Conservation (phyloP, 2,797 vertebrate genomes). For the Sebastes steindachneri region DNA sequence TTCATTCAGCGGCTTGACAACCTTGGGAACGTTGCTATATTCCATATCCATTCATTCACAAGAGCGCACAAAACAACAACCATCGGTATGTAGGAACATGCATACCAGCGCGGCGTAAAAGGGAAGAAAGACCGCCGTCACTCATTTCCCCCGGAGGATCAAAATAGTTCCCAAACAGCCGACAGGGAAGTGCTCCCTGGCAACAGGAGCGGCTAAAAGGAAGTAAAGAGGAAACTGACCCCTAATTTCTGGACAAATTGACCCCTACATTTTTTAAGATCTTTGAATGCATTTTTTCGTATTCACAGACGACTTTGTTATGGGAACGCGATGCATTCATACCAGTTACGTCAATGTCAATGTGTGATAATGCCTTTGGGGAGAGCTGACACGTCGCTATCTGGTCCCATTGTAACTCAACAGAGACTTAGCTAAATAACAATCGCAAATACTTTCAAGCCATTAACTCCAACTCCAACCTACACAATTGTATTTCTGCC, state of each 20-base stretch:
- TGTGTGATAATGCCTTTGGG: slow-evolving; percentile 3
- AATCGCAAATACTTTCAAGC: neutral
- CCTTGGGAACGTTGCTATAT: slow-evolving; percentile 50
- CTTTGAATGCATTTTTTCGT: slow-evolving; percentile 49
- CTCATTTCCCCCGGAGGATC: slow-evolving; percentile 40
- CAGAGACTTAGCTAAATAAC: neutral
- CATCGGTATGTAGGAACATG: slow-evolving; percentile 50
- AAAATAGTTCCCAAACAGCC: slow-evolving; percentile 57
- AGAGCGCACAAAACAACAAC: slow-evolving; percentile 31
- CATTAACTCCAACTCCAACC: neutral
- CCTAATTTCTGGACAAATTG: slow-evolving; percentile 46
- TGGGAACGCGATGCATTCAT: slow-evolving; percentile 43
- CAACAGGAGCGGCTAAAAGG: slow-evolving; percentile 51
- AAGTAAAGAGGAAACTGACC: slow-evolving; percentile 54
- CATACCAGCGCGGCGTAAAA: slow-evolving; percentile 28
- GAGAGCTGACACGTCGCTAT: neutral
- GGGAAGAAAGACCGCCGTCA: slow-evolving; percentile 62
- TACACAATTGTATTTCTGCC: neutral
- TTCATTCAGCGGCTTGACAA: slow-evolving; percentile 32
- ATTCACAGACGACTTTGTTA: slow-evolving; percentile 53
- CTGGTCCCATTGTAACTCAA: slow-evolving; percentile 15
- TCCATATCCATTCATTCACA: slow-evolving; percentile 27
- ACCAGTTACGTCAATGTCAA: slow-evolving; percentile 27
- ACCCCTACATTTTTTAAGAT: slow-evolving; percentile 45
- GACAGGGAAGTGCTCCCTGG: slow-evolving; percentile 57